phyloP scores from a whole-genome alignment of 2,797 vertebrate genomes.

The Pterois miles region DNA sequence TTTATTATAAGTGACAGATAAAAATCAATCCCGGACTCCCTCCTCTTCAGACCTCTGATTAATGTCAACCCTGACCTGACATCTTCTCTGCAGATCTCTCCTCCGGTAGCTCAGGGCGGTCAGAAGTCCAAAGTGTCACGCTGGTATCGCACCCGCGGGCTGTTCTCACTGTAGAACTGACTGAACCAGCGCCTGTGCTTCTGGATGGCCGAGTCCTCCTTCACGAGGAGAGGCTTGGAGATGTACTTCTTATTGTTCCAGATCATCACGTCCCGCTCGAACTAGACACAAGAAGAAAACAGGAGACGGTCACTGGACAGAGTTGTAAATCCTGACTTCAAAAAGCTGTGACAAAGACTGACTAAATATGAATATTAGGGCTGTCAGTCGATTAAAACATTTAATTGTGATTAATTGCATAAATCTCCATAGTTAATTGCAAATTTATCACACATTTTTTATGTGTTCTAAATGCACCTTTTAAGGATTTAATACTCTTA shows the following conservation, averaged over 20 bases:
- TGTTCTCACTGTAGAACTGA: constrained; percentile 90
- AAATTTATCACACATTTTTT: too few relatives aligned
- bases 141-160: constrained; percentile 67
- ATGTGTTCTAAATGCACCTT: too few relatives aligned
- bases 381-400: fast-evolving
- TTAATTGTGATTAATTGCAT: too few relatives aligned
- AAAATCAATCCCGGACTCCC: background rate
- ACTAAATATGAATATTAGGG: background rate
- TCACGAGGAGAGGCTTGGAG: constrained; percentile 85
- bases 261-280: constrained; percentile 89
- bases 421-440: too few relatives aligned
- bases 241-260: constrained; percentile 91
- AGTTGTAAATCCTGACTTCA: background rate
- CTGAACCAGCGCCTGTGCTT: constrained; percentile 88
- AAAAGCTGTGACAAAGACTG: background rate
- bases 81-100: background rate
- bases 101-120: constrained; percentile 41
- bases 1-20: background rate
- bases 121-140: constrained; percentile 81
- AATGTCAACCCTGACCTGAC: constrained; percentile 20
- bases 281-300: constrained; percentile 65
- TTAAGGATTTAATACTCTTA: too few relatives aligned
- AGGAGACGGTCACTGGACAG: background rate
- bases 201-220: constrained; percentile 86
- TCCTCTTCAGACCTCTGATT: constrained; percentile 6